Evolutionary conservation across 53 echinoderm and acorn worm genomes (phyloP).

Genomic region (Astropecten irregularis): DNA sequence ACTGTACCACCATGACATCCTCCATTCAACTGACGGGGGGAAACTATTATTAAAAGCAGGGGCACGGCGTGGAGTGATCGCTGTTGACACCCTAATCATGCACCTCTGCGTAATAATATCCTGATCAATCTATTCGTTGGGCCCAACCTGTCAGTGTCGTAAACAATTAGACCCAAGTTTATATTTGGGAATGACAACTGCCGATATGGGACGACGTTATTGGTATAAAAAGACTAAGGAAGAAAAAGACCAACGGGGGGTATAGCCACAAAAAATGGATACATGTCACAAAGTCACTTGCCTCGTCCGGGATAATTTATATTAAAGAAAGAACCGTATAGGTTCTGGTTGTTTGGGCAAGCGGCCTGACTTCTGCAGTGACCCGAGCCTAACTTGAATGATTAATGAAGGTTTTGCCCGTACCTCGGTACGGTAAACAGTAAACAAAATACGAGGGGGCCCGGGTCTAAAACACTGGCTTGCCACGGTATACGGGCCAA

Average conservation of each 20-base stretch:
- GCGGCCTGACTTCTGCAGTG: conserved; percentile 35
- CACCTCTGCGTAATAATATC: not conserved
- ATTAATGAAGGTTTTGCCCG: conserved; percentile 29
- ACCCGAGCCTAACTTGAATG: conserved; percentile 52
- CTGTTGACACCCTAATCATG: conserved; percentile 1
- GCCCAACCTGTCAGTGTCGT: conserved; percentile 31
- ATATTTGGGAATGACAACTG: conserved; percentile 49
- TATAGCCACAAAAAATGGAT: too few relatives aligned
- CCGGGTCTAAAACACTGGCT: not conserved
- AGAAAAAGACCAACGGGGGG: too few relatives aligned
- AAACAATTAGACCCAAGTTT: conserved; percentile 59
- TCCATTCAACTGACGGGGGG: not conserved
- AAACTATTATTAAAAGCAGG: not conserved
- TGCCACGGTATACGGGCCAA: too few relatives aligned
- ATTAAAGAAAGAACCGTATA: not conserved
- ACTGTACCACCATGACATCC: not conserved
- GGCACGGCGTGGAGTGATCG: not conserved
- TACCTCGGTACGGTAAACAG: conserved; percentile 1
- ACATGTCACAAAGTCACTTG: not conserved
- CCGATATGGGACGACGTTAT: conserved; percentile 15
- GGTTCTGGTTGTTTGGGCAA: conserved; percentile 41
- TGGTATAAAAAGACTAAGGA: too few relatives aligned
- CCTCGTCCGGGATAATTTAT: conserved; percentile 38
- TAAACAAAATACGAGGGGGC: conserved; percentile 7
- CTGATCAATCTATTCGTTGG: conserved; percentile 33